Base-by-base conservation (phyloP, 2,888 invertebrate genomes). In the Macrophya annulata region DNA sequence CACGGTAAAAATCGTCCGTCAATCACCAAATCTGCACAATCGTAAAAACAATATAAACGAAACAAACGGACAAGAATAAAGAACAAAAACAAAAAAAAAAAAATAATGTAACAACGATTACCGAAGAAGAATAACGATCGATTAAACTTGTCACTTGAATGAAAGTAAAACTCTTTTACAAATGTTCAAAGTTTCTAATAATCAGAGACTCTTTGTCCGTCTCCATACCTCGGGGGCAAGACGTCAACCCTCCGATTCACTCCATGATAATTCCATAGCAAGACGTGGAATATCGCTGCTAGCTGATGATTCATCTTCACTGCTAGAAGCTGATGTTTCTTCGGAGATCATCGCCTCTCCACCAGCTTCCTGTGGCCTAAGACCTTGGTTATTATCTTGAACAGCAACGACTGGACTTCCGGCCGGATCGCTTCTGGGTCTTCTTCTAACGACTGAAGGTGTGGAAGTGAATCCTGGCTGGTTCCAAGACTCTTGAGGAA, bases 261-360 rank as follows among this genome's bases (percentile, higher is more conserved):
- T 87, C 90, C 91, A 91, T 21, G 88, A 85, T 55, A 89, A 87
- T 71, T 90, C 90, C 87, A 87, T 89, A 12, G 89, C 87, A 77
- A 92, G 88, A 62, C 92, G 90, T 40, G 92, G 92, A 82, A 93
- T 92, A 87, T 93, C 93, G 87, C 92, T 92, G 86, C 93, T 92
- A 31, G 91, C 91, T 15, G 85, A 83, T 31, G 93, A 93, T 25
- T 92, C 93, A 76, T 93, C 93, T 84, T 93, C 93, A 86, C 92
- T 92, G 88, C 93, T 93, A 84, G 92, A 92, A 2, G 93, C 91
- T 5, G 93, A 93, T 0, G 93, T 90, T 85, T 93, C 93, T 83
- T 93, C 96, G n/a, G 96, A 96, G 51, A 96, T 96, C 94, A 96
- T 96, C 72, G 96, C 96, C 91, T 96, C 96, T 8, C 96, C 96